phyloP scores from a whole-genome alignment of 2,113 vertebrate genomes.

The Lethenteron reissneri region DNA sequence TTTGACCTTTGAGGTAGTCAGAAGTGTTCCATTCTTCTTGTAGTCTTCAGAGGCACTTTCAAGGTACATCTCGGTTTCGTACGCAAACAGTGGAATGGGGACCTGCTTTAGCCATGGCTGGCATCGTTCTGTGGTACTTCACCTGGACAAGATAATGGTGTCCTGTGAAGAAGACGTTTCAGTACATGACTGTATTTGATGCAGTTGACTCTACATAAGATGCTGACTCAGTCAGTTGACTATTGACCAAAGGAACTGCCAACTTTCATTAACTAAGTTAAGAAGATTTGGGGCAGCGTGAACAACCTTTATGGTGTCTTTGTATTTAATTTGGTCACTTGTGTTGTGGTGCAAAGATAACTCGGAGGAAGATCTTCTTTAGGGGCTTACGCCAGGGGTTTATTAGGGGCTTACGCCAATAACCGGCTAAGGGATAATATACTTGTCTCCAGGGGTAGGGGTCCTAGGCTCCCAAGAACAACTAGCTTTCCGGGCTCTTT shows the following conservation, averaged over 20 bases:
- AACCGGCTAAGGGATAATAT: too few species aligned
- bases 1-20: slow-evolving; percentile 11
- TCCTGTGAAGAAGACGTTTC: not conserved
- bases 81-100: slow-evolving; percentile 14
- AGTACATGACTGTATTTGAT: too few species aligned
- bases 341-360: slow-evolving; percentile 11
- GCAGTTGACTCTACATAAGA: too few species aligned
- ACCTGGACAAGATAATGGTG: slow-evolving; percentile 10
- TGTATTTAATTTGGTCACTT: slow-evolving; percentile 13
- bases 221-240: too few species aligned
- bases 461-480: too few species aligned
- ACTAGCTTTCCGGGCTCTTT: too few species aligned
- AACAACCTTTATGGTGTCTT: slow-evolving; percentile 15
- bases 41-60: not conserved
- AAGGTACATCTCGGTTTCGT: slow-evolving; percentile 13
- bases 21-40: not conserved
- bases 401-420: too few species aligned
- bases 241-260: slow-evolving; percentile 10
- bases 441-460: too few species aligned
- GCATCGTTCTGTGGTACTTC: slow-evolving; percentile 8
- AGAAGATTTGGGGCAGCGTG: slow-evolving; percentile 8
- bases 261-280: slow-evolving; percentile 10
- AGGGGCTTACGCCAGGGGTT: too few species aligned
- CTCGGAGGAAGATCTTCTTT: slow-evolving; percentile 10
- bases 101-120: slow-evolving; percentile 15